phyloP scores from a whole-genome alignment of 1,140 invertebrate species.

The Ceratina calcarata region DNA sequence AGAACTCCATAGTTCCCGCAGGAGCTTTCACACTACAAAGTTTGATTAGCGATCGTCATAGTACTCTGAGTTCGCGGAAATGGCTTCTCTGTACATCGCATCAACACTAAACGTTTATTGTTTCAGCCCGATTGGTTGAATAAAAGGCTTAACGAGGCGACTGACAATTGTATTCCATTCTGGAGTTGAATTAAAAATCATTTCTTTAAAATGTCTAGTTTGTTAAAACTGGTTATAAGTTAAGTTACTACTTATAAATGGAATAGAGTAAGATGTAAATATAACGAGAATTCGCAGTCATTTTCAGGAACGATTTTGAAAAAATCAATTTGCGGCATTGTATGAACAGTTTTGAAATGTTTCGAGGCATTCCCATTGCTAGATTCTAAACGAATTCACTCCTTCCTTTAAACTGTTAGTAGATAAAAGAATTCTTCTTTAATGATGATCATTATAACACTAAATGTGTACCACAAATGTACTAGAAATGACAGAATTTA shows the following conservation, averaged over 20 bases:
- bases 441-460: too few species aligned
- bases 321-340: slow-evolving; percentile 38
- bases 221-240: too few species aligned
- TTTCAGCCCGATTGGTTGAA: background rate
- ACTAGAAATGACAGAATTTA: too few species aligned
- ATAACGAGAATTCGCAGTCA: slow-evolving; percentile 15
- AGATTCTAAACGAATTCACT: slow-evolving; percentile 20
- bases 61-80: background rate
- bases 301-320: slow-evolving; percentile 27
- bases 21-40: background rate
- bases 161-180: too few species aligned
- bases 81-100: background rate
- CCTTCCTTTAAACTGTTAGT: background rate
- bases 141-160: background rate
- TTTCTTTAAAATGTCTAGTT: too few species aligned
- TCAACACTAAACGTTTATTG: background rate
- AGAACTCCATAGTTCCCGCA: background rate
- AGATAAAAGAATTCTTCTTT: too few species aligned
- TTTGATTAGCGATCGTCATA: slow-evolving; percentile 2
- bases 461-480: too few species aligned
- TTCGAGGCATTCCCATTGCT: slow-evolving; percentile 25
- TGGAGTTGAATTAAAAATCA: too few species aligned
- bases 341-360: slow-evolving; percentile 53
- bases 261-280: too few species aligned
- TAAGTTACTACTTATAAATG: too few species aligned